Conservation (phyloP, 1,140 invertebrate genomes). For the Bombus terrestris region DNA sequence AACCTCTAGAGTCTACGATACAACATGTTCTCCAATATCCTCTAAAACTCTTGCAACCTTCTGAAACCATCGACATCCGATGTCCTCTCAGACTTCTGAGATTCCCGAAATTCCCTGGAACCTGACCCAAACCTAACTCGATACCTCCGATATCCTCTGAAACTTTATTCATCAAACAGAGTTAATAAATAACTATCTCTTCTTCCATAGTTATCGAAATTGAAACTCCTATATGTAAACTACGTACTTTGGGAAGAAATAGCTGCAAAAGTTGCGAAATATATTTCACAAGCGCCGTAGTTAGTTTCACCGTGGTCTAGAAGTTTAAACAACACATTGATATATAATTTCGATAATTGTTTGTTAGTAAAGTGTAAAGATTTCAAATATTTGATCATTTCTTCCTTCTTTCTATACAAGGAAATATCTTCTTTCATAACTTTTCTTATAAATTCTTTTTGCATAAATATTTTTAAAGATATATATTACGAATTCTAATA, state of each 20-base stretch:
- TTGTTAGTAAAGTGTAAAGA: not conserved
- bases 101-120: not conserved
- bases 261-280: not conserved
- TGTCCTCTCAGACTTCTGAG: conserved; percentile 10
- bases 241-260: not conserved
- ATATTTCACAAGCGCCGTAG: not conserved
- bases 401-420: not conserved
- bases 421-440: not conserved
- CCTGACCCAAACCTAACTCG: not conserved
- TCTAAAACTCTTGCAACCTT: not conserved
- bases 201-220: not conserved
- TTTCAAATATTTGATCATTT: not conserved
- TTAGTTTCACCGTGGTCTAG: not conserved
- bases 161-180: not conserved
- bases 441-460: not conserved
- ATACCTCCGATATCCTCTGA: not conserved
- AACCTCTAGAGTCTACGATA: not conserved
- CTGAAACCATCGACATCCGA: conserved; percentile 4
- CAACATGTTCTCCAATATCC: conserved; percentile 7
- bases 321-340: not conserved
- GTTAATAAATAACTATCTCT: not conserved
- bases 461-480: not conserved
- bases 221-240: not conserved
- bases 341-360: not conserved
- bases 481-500: no score